Evolutionary conservation across 2,888 invertebrate species (phyloP).

Genomic region (Gortyna flavago): DNA sequence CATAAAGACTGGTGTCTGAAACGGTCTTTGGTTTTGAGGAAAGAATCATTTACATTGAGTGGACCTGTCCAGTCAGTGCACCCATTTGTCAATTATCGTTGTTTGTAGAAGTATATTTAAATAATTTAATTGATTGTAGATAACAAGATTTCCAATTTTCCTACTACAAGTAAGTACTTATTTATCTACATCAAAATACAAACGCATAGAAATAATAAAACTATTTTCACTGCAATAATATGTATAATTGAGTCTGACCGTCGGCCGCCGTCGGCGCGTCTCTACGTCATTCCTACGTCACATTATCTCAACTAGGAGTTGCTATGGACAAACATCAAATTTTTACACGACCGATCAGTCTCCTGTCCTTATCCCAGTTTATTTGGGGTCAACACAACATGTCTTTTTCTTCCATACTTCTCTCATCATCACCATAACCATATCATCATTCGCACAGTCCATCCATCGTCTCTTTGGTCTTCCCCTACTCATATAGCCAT

Average conservation of each 20-base stretch:
- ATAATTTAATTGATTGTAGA: background rate
- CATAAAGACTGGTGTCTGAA: background rate
- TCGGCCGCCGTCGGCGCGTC: slow-evolving; percentile 18
- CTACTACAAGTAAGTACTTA: background rate
- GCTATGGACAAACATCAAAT: slow-evolving; percentile 14
- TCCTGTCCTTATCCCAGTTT: background rate
- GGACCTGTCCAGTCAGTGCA: background rate
- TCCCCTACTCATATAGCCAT: no score
- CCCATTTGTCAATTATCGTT: background rate
- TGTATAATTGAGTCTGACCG: slow-evolving; percentile 24
- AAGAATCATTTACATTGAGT: no score
- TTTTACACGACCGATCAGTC: background rate
- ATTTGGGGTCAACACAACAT: background rate
- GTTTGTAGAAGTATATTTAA: background rate
- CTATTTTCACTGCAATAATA: slow-evolving; percentile 23
- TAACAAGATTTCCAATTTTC: background rate
- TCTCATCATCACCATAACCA: no score
- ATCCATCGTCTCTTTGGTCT: no score
- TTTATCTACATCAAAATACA: background rate
- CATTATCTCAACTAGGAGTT: slow-evolving; percentile 22
- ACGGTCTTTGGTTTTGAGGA: no score
- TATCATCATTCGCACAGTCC: no score
- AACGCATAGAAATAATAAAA: slow-evolving; percentile 20
- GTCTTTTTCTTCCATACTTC: background rate
- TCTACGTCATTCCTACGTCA: slow-evolving; percentile 30